phyloP scores from a whole-genome alignment of 2,113 vertebrate species.

The Ibidorhyncha struthersii region DNA sequence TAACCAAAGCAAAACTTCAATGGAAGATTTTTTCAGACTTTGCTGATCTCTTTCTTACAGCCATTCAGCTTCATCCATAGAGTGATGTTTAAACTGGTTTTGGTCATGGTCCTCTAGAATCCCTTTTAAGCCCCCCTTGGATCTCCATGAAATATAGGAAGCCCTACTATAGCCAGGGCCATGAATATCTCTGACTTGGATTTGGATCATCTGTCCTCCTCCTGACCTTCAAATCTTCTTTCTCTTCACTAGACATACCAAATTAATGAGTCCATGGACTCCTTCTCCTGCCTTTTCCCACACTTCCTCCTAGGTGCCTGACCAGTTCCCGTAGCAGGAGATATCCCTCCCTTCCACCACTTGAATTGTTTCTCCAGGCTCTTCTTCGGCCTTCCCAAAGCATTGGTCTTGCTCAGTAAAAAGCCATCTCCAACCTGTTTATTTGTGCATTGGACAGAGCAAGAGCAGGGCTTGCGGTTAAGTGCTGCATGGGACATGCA shows the following conservation, averaged over 20 bases:
- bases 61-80: background rate
- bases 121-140: background rate
- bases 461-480: background rate
- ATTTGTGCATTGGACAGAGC: background rate
- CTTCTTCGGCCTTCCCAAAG: background rate
- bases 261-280: background rate
- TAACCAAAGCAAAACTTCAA: background rate
- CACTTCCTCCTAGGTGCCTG: background rate
- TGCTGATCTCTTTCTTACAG: background rate
- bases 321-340: background rate
- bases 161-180: background rate
- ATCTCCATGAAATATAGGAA: background rate
- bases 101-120: background rate
- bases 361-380: background rate
- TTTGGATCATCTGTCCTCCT: background rate
- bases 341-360: background rate
- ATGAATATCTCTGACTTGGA: background rate
- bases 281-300: background rate
- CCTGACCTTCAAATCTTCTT: background rate
- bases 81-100: background rate
- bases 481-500: background rate
- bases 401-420: background rate
- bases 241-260: background rate
- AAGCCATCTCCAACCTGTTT: background rate
- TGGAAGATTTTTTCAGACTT: background rate